Percentiles rank a stretch among this genome's conserved stretches.
phyloP scores from a whole-genome alignment of 2,888 invertebrate genomes.

The Tenthredo scrophulariae region DNA sequence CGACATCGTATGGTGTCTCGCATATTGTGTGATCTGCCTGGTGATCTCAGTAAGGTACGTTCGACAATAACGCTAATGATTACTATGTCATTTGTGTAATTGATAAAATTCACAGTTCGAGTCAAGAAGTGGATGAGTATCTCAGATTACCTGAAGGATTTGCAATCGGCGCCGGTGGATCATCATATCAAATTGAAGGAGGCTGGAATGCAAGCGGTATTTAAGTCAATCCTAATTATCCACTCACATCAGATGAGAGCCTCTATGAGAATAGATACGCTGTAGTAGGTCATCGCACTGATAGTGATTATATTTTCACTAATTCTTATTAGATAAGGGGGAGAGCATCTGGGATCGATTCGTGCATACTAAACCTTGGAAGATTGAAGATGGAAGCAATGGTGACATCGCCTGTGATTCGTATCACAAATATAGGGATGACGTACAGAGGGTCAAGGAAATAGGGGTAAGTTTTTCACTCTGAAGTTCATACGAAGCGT shows the following conservation, averaged over 20 bases:
- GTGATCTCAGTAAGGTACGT: background rate
- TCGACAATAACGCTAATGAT: background rate
- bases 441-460: slow-evolving; percentile 81
- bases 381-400: slow-evolving; percentile 80
- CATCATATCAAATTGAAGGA: background rate
- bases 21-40: background rate
- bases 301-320: background rate
- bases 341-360: slow-evolving; percentile 86
- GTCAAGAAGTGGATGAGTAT: background rate
- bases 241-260: background rate
- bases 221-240: background rate
- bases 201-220: background rate
- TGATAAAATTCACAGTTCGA: background rate
- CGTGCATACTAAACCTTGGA: slow-evolving; percentile 80
- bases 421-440: slow-evolving; percentile 83
- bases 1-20: background rate
- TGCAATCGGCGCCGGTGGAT: background rate
- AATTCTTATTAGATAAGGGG: slow-evolving; percentile 80
- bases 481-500: background rate
- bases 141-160: background rate
- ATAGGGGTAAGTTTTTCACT: slow-evolving; percentile 78
- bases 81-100: background rate
- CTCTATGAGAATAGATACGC: too few species aligned
- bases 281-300: background rate
- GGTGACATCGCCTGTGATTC: slow-evolving; percentile 85